Evolutionary conservation across 23 tunicate genomes (phyloP).

Genomic region (Trididemnum nubilum): DNA sequence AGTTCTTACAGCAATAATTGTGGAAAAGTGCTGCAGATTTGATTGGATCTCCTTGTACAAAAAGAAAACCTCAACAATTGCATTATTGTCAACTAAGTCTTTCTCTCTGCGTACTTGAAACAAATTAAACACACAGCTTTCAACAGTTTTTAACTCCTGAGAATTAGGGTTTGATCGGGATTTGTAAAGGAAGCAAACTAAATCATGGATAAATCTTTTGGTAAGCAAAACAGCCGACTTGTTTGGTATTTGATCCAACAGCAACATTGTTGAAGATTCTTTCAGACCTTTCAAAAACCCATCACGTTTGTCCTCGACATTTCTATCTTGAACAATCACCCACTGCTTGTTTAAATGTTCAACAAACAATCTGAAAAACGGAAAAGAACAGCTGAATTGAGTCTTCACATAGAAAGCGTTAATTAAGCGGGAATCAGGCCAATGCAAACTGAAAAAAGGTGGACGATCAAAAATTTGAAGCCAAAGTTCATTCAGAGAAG

Average conservation of each 20-base stretch:
- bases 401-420: neutral
- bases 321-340: neutral
- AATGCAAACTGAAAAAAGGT: neutral
- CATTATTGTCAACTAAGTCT: constrained; percentile 23
- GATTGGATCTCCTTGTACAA: constrained; percentile 14
- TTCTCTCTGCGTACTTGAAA: neutral
- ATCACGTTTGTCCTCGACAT: neutral
- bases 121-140: neutral
- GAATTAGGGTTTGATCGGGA: neutral
- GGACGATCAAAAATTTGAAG: neutral
- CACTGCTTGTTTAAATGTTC: constrained; percentile 30
- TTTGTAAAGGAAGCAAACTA: constrained; percentile 24
- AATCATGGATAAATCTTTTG: constrained; percentile 25
- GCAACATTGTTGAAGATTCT: neutral
- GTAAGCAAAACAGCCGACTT: neutral
- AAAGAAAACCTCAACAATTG: constrained; percentile 45
- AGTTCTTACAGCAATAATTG: constrained; percentile 28
- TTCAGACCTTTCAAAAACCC: neutral
- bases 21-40: constrained; percentile 28
- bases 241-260: neutral
- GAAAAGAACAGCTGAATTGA: neutral
- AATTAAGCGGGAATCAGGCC: neutral
- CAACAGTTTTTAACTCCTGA: neutral
- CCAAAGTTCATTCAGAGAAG: constrained; percentile 2
- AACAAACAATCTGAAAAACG: neutral